Percentiles rank a stretch among this genome's conserved stretches.
Conservation (phyloP, 1,140 invertebrate genomes). For the Pseudobourletiella spinata region DNA sequence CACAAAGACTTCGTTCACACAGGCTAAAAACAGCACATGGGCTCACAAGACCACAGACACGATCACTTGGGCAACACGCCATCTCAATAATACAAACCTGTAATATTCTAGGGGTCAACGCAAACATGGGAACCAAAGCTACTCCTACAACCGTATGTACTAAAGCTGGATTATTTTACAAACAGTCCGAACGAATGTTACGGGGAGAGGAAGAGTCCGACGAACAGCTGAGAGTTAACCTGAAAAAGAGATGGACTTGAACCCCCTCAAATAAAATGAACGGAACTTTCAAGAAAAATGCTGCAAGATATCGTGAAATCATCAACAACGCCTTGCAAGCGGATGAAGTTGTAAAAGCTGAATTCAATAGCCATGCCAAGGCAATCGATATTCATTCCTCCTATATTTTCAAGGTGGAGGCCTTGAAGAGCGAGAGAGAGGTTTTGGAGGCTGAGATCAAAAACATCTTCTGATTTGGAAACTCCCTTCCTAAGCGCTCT, state of each 20-base stretch:
- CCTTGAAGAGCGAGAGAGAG: slow-evolving; percentile 80
- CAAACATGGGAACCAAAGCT: too few species aligned
- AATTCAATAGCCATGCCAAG: slow-evolving; percentile 68
- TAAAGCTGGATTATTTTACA: slow-evolving; percentile 10
- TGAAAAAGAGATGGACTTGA: slow-evolving; percentile 83
- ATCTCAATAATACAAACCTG: too few species aligned
- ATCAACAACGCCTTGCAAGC: slow-evolving; percentile 79
- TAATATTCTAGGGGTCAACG: too few species aligned
- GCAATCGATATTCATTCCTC: slow-evolving; percentile 75
- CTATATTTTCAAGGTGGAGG: slow-evolving; percentile 74
- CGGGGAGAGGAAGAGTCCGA: slow-evolving; percentile 88
- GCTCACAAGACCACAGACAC: too few species aligned
- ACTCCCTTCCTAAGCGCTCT: slow-evolving; percentile 68
- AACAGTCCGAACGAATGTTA: slow-evolving; percentile 68
- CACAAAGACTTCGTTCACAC: too few species aligned
- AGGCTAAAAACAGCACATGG: too few species aligned
- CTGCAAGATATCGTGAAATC: slow-evolving; percentile 78
- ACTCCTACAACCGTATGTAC: too few species aligned
- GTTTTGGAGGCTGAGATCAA: slow-evolving; percentile 80
- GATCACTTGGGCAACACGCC: too few species aligned
- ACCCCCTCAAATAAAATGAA: slow-evolving; percentile 81
- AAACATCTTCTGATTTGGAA: slow-evolving; percentile 74
- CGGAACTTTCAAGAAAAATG: slow-evolving; percentile 73
- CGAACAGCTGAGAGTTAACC: slow-evolving; percentile 74
- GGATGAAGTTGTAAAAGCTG: slow-evolving; percentile 62